A percentile compares a stretch with the other conserved stretches of the same genome.
phyloP scores from a whole-genome alignment of 2,797 vertebrate genomes.

The Dendrocincla fuliginosa region DNA sequence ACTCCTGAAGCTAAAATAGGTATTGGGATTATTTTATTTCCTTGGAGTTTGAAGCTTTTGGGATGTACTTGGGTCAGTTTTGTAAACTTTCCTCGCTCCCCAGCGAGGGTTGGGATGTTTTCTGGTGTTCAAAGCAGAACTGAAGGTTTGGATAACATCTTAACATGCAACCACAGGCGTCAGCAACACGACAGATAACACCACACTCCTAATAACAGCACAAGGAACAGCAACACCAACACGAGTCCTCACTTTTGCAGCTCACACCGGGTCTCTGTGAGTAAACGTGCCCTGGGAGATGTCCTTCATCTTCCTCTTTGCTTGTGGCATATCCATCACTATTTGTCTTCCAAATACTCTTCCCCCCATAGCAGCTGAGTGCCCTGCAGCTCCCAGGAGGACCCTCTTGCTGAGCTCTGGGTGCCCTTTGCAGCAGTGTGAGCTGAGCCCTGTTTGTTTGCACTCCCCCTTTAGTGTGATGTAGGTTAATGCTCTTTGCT shows the following conservation, averaged over 20 bases:
- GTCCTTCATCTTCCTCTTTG: not conserved
- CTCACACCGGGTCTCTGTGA: fast-evolving
- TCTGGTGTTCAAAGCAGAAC: not conserved
- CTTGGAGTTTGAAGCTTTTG: not conserved
- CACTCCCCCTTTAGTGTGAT: not conserved
- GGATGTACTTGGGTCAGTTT: not conserved
- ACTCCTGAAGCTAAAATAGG: not conserved
- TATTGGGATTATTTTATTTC: constrained; percentile 1
- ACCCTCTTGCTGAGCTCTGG: not conserved
- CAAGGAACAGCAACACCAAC: not conserved
- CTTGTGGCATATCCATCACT: not conserved
- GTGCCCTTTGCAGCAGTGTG: fast-evolving
- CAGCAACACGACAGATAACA: not conserved
- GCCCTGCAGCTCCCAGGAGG: not conserved
- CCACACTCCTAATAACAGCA: not conserved
- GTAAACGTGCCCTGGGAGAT: not conserved
- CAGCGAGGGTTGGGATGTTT: not conserved
- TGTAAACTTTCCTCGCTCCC: not conserved
- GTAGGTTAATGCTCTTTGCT: not conserved
- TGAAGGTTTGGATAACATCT: not conserved
- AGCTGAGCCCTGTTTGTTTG: not conserved
- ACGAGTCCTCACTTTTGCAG: not conserved
- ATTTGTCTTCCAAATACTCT: not conserved
- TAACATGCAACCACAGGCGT: not conserved
- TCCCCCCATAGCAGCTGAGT: fast-evolving